Evolutionary conservation across 2,888 invertebrate species (phyloP).

Genomic region (Apomyelois bistriatella): DNA sequence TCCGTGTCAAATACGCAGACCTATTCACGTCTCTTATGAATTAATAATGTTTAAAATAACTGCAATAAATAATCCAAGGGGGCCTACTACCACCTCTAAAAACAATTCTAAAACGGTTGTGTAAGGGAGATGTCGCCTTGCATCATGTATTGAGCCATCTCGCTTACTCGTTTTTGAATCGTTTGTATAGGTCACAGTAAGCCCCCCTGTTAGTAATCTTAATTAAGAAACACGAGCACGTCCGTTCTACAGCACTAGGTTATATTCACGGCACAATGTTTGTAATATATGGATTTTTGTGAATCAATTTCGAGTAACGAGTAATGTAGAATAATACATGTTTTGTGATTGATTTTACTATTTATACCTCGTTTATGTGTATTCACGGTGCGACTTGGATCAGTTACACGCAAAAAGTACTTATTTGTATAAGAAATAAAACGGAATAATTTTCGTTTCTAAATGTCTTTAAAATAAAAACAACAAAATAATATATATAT

Average conservation of each 20-base stretch:
- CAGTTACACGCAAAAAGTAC: background rate
- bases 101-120: too few relatives aligned
- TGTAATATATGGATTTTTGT: background rate
- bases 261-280: background rate
- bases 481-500: too few relatives aligned
- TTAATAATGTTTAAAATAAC: background rate
- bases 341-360: background rate
- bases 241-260: constrained; percentile 24
- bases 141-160: too few relatives aligned
- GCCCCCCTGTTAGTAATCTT: too few relatives aligned
- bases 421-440: background rate
- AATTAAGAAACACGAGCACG: constrained; percentile 15
- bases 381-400: background rate
- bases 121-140: too few relatives aligned
- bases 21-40: background rate
- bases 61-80: too few relatives aligned
- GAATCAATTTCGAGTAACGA: background rate
- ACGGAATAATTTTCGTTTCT: too few relatives aligned
- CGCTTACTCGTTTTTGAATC: too few relatives aligned
- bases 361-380: background rate
- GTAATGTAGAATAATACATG: background rate
- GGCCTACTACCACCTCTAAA: too few relatives aligned
- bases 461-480: too few relatives aligned
- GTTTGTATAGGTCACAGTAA: too few relatives aligned
- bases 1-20: background rate